Evolutionary conservation across 2,797 vertebrate species (phyloP).

Genomic region (Poeciliopsis turneri): DNA sequence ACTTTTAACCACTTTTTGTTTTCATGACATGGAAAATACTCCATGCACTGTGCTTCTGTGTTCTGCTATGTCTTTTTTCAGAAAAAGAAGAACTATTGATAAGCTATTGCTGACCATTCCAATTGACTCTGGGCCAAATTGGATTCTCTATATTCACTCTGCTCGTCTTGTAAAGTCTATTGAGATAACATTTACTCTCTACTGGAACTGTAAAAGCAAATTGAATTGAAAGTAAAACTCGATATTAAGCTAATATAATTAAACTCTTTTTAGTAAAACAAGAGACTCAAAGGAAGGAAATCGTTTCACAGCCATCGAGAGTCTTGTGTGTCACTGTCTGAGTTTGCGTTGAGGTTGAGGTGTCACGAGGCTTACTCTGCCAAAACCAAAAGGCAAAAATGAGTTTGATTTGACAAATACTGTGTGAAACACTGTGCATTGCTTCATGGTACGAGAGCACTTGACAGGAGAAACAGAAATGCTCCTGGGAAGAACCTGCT

Average conservation of each 20-base stretch:
- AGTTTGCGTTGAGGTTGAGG: slow-evolving; percentile 55
- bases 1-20: neutral
- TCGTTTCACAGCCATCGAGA: slow-evolving; percentile 40
- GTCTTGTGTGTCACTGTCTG: slow-evolving; percentile 27
- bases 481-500: slow-evolving; percentile 56
- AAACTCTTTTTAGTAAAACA: slow-evolving; percentile 15
- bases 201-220: neutral
- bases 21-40: neutral
- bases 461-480: slow-evolving; percentile 52
- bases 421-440: slow-evolving; percentile 33
- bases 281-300: slow-evolving; percentile 38
- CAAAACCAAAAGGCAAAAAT: slow-evolving; percentile 66
- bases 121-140: neutral
- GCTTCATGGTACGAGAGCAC: slow-evolving; percentile 46
- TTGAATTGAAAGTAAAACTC: neutral
- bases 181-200: neutral
- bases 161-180: neutral
- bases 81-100: neutral
- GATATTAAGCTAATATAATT: too few relatives aligned
- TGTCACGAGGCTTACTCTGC: slow-evolving; percentile 55
- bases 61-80: neutral
- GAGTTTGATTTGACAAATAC: slow-evolving; percentile 62
- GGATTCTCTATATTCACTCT: neutral
- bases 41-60: neutral
- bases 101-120: neutral